Conservation (phyloP, 2,888 invertebrate genomes). For the Suillia variegata region DNA sequence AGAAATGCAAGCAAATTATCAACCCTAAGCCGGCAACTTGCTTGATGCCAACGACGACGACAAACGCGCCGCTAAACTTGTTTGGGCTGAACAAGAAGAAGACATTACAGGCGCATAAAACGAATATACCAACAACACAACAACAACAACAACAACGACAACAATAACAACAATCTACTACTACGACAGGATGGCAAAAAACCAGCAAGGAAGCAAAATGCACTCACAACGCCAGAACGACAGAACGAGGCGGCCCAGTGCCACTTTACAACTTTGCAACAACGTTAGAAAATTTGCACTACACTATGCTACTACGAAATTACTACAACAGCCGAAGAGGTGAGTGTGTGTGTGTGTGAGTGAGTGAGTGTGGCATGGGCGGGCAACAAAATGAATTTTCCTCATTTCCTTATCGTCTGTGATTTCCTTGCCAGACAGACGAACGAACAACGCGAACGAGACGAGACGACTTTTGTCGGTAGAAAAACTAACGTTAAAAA, state of each 20-base stretch:
- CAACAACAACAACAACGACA: too few species aligned
- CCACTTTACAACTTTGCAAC: too few species aligned
- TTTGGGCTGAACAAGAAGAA: slow-evolving; percentile 1
- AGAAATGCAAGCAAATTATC: slow-evolving; percentile 12
- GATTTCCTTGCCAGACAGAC: slow-evolving; percentile 45
- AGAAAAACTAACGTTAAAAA: background rate
- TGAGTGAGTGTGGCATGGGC: background rate
- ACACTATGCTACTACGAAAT: background rate
- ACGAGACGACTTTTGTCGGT: background rate
- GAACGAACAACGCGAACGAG: background rate
- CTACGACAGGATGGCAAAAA: background rate
- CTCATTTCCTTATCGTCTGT: slow-evolving; percentile 57
- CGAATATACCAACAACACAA: background rate
- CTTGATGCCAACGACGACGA: background rate
- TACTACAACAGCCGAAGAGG: background rate
- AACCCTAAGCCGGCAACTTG: too few species aligned
- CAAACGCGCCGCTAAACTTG: background rate
- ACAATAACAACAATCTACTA: background rate
- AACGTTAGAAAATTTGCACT: too few species aligned
- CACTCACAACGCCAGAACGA: background rate
- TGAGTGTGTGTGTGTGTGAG: too few species aligned
- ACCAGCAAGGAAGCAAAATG: background rate
- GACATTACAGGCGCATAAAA: background rate
- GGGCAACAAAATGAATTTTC: slow-evolving; percentile 50
- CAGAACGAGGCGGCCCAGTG: too few species aligned